A percentile compares a stretch with the other conserved stretches of the same genome.
These are phyloP conservation scores for Andricus curvator DNA, from an alignment of 2,888 invertebrate genomes.

Conservation along the genomic window DNA sequence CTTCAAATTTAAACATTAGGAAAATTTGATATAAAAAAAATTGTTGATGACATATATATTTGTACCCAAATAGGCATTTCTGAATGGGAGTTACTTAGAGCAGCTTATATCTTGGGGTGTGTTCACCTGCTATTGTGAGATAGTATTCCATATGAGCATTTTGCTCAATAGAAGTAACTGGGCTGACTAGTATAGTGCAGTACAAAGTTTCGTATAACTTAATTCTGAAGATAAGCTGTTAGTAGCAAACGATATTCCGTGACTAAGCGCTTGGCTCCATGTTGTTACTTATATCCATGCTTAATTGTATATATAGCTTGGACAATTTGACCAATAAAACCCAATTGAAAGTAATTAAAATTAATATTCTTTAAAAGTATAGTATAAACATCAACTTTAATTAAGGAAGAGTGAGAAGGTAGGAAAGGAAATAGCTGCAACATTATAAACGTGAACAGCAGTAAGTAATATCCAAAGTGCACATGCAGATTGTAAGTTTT, in stretches of 20 bases:
- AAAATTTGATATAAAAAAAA: no score
- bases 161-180: neutral
- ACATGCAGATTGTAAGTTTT: conserved; percentile 1
- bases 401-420: neutral
- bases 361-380: neutral
- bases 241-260: neutral
- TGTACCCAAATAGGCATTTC: no score
- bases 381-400: neutral
- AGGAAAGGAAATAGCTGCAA: neutral
- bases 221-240: neutral
- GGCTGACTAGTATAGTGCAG: neutral
- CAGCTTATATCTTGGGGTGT: neutral
- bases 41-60: no score
- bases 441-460: neutral
- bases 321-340: neutral
- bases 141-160: neutral
- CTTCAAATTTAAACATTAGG: no score
- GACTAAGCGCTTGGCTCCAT: neutral
- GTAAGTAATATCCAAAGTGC: neutral
- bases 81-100: no score
- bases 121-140: neutral
- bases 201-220: conserved; percentile 6
- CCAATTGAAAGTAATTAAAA: neutral
- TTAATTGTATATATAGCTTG: neutral
- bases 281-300: neutral